Evolutionary conservation across 2,888 invertebrate species (phyloP).

Genomic region (Drosophila demipolita): DNA sequence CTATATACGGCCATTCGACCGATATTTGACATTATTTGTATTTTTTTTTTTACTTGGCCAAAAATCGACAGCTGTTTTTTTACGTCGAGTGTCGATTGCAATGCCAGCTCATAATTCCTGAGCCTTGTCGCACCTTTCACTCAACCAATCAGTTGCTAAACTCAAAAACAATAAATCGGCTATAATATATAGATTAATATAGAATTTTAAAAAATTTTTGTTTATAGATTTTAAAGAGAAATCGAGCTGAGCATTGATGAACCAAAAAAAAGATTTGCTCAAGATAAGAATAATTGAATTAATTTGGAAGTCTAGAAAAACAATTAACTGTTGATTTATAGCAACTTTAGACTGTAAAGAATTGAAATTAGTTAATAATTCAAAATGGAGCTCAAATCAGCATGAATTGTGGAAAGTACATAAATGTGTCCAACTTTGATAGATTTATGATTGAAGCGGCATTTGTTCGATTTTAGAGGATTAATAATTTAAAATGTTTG

Average conservation of each 20-base stretch:
- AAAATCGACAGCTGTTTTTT: constrained; percentile 43
- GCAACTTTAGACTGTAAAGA: not conserved
- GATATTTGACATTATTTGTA: constrained; percentile 68
- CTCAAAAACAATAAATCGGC: not conserved
- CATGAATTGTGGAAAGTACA: not conserved
- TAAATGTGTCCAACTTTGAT: not conserved
- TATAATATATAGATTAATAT: not conserved
- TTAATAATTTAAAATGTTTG: not conserved
- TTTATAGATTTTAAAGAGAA: not conserved
- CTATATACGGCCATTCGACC: constrained; percentile 68
- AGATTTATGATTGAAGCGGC: not conserved
- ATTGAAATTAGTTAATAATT: not conserved
- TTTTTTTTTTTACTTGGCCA: constrained; percentile 9
- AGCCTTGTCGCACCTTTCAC: constrained; percentile 68
- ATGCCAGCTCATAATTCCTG: constrained; percentile 65
- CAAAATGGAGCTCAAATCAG: not conserved
- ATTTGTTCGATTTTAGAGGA: not conserved
- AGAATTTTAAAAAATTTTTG: not conserved
- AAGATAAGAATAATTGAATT: not conserved
- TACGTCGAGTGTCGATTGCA: constrained; percentile 4
- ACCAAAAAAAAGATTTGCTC: not conserved
- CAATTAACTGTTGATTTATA: not conserved
- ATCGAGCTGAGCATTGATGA: not conserved
- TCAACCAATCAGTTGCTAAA: constrained; percentile 14
- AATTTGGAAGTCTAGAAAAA: not conserved